These are phyloP conservation scores for Acrocera orbiculus DNA, from an alignment of 2,888 invertebrate genomes.

Conservation along the genomic window DNA sequence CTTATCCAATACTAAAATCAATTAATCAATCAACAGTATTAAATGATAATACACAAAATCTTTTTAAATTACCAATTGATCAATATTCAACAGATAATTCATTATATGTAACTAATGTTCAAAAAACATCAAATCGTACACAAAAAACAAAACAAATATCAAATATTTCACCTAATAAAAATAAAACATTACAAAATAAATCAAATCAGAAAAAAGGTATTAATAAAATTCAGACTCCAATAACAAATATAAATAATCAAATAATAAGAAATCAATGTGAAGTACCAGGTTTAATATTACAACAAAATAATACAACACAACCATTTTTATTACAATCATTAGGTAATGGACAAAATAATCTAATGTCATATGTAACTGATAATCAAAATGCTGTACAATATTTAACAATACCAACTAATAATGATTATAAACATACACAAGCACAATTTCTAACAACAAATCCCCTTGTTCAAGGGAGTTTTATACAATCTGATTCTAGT, in stretches of 20 bases:
- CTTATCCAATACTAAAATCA: no score
- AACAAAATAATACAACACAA: slow-evolving; percentile 31
- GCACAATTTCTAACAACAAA: slow-evolving; percentile 36
- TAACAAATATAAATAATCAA: no score
- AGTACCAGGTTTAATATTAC: slow-evolving; percentile 18
- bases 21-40: no score
- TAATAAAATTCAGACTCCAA: not conserved
- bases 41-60: no score
- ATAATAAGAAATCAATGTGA: slow-evolving; percentile 26
- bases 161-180: no score
- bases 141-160: no score
- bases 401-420: slow-evolving; percentile 38
- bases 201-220: no score
- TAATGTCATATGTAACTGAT: slow-evolving; percentile 31
- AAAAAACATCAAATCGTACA: no score
- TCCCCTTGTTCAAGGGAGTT: slow-evolving; percentile 39
- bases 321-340: slow-evolving; percentile 55
- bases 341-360: slow-evolving; percentile 30
- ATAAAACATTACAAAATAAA: no score
- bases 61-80: no score
- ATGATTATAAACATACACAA: slow-evolving; percentile 36
- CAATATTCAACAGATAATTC: no score
- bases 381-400: slow-evolving; percentile 46
- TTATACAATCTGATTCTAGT: slow-evolving; percentile 43
- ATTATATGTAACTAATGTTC: no score